Evolutionary conservation across 2,797 vertebrate species (phyloP).

Genomic region (Chaetophractus vellerosus): DNA sequence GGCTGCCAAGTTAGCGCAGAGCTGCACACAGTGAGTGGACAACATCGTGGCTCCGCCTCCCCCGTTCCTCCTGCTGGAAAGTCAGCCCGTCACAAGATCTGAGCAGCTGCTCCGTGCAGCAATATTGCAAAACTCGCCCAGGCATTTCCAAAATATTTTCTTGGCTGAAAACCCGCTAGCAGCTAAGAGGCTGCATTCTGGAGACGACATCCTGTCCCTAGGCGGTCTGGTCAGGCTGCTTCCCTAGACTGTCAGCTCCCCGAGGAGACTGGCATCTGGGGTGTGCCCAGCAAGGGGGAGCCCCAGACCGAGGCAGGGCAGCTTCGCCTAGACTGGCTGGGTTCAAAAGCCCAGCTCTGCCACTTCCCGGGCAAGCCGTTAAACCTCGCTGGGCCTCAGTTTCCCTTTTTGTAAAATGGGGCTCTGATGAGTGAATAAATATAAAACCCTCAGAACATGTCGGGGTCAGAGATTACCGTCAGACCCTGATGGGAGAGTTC

Average conservation of each 20-base stretch:
- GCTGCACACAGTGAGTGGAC: slow-evolving; percentile 5
- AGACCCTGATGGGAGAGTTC: neutral
- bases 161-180: slow-evolving; percentile 58
- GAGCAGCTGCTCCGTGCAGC: slow-evolving; percentile 71
- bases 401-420: neutral
- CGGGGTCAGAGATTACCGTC: neutral
- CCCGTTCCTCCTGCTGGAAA: slow-evolving; percentile 34
- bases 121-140: slow-evolving; percentile 62
- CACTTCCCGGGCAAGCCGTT: neutral
- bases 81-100: slow-evolving; percentile 29
- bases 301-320: accelerated
- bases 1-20: neutral
- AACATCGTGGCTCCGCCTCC: slow-evolving; percentile 38
- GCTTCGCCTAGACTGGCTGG: neutral
- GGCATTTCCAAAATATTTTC: slow-evolving; percentile 77
- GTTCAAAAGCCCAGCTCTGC: neutral
- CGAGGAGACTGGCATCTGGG: neutral
- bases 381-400: neutral
- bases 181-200: slow-evolving; percentile 55
- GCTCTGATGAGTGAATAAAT: neutral
- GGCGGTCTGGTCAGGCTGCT: neutral
- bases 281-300: neutral
- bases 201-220: neutral
- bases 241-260: neutral
- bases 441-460: neutral